Base-by-base conservation (phyloP, 2,113 vertebrate species). In the Scophthalmus maximus region DNA sequence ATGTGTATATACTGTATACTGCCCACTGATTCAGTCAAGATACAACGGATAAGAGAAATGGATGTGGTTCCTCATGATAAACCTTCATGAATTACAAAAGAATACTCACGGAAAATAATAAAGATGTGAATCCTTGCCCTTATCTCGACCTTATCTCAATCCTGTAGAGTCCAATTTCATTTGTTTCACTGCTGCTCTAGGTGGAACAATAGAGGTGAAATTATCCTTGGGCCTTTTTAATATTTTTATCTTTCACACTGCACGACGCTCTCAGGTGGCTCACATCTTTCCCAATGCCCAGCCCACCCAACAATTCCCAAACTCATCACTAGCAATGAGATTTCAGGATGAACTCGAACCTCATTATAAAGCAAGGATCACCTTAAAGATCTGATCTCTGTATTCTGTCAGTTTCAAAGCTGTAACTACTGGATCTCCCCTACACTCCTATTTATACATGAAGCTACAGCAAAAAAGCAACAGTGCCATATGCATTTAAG, bases 31-130 rank as follows among this genome's bases (percentile, higher is more conserved):
- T 74, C 15, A 75, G 49, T 65, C 25, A 15, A 40, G 47, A 49
- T 59, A 14, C 29, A 60, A 20, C 56, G 53, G 27, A 55, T 68
- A 25, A 59, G 49, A 61, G 9, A 58, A 68, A 56, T 58, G 26
- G 68, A 76, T 42, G 23, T 17, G 5, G 22, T 15, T 32, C 34
- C 34, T 76, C 34, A 29, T 44, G 23, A 61, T 74, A 61, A 71
- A 70, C n/a, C 61, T 12, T 27, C 14, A 64, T 36, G 23, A 71
- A 74, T 65, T 52, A 40, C 52, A 11, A 22, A 69, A 60, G 53
- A 49, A 59, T 67, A 26, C n/a, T 32, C 26, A 26, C 11, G 9
- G 27, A 49, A 68, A 23, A 4, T 1, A 79, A 38, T 3, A 59
- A 4, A 76, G 17, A 61, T 60, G 57, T 67, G n/a, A 60, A 18